These are phyloP conservation scores for Caenorhabditis becei DNA, from an alignment of 2,888 invertebrate genomes.

Conservation along the genomic window DNA sequence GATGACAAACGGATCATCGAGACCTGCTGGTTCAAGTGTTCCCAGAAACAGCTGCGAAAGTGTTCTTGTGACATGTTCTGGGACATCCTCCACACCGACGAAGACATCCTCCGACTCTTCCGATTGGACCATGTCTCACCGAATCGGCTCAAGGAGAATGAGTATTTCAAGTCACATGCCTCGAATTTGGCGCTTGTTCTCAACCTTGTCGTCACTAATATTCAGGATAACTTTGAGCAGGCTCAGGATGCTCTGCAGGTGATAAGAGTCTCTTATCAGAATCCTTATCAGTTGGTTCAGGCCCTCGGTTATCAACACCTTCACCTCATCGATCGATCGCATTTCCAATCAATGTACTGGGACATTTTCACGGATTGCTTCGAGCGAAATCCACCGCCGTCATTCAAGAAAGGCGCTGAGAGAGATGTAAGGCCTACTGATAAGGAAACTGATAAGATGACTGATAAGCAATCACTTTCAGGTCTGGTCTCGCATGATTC, in stretches of 20 bases:
- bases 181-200: slow-evolving; percentile 71
- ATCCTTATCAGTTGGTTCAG: slow-evolving; percentile 46
- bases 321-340: slow-evolving; percentile 53
- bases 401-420: slow-evolving; percentile 66
- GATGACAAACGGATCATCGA: slow-evolving; percentile 70
- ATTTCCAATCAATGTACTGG: slow-evolving; percentile 73
- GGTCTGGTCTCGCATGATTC: slow-evolving; percentile 73
- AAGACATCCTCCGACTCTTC: slow-evolving; percentile 64
- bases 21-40: slow-evolving; percentile 71
- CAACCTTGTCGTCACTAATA: slow-evolving; percentile 69
- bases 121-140: slow-evolving; percentile 63
- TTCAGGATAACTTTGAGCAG: slow-evolving; percentile 72
- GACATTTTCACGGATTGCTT: slow-evolving; percentile 74
- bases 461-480: slow-evolving; percentile 24
- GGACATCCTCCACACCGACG: slow-evolving; percentile 68
- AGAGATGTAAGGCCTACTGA: slow-evolving; percentile 45
- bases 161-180: slow-evolving; percentile 72
- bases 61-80: slow-evolving; percentile 70
- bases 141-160: slow-evolving; percentile 68
- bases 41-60: slow-evolving; percentile 67
- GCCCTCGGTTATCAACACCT: slow-evolving; percentile 71
- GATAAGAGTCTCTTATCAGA: neutral
- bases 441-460: neutral
- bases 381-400: slow-evolving; percentile 70
- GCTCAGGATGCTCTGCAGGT: slow-evolving; percentile 72